Evolutionary conservation across 1,140 invertebrate species (phyloP).

Genomic region (Macrotrachela quadricornifera): DNA sequence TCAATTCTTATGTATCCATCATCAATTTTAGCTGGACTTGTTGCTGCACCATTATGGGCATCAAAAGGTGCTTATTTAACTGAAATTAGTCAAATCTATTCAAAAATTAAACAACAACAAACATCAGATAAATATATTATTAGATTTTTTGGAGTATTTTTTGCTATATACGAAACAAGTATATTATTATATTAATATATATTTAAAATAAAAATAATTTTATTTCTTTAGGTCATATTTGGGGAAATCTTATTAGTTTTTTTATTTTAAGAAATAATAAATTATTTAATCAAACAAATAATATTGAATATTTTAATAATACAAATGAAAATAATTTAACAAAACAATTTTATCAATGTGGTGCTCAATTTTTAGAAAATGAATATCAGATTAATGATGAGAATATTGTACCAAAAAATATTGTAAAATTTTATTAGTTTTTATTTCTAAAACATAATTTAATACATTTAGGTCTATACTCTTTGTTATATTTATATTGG

Average conservation of each 20-base stretch:
- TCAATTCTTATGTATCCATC: constrained; percentile 28
- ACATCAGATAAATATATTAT: constrained; percentile 68
- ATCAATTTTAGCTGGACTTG: constrained; percentile 29
- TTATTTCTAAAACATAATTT: too few relatives aligned
- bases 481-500: too few relatives aligned
- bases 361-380: too few relatives aligned
- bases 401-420: too few relatives aligned
- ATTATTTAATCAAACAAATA: too few relatives aligned
- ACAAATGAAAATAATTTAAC: too few relatives aligned
- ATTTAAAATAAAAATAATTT: background rate
- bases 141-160: constrained; percentile 90
- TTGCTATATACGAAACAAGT: constrained; percentile 71
- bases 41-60: constrained; percentile 83
- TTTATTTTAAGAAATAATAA: constrained; percentile 37
- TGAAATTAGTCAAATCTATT: constrained; percentile 56
- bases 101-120: constrained; percentile 32
- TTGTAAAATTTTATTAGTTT: too few relatives aligned
- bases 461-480: too few relatives aligned
- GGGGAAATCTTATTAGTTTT: constrained; percentile 89
- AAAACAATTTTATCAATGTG: too few relatives aligned
- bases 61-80: constrained; percentile 85
- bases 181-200: background rate
- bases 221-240: constrained; percentile 17
- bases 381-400: too few relatives aligned
- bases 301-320: too few relatives aligned